Conservation (phyloP, 2,888 invertebrate genomes). For the Synanthedon formicaeformis region DNA sequence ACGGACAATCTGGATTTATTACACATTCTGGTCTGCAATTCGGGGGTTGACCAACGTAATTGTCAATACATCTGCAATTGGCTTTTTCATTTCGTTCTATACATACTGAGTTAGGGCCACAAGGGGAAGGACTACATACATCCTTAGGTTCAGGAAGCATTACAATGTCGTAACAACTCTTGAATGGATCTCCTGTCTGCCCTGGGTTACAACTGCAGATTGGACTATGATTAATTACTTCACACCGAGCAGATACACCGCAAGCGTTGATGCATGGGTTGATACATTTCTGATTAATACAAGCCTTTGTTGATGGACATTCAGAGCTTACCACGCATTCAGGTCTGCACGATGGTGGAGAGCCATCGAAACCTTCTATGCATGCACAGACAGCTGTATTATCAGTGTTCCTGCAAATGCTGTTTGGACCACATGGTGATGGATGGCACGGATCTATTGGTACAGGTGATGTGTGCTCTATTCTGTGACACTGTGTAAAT, state of each 20-base stretch:
- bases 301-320: conserved; percentile 84
- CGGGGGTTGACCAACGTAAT: conserved; percentile 83
- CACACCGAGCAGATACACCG: conserved; percentile 81
- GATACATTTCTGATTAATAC: conserved; percentile 83
- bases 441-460: conserved; percentile 79
- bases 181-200: conserved; percentile 84
- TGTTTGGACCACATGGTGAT: conserved; percentile 83
- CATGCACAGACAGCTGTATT: conserved; percentile 87
- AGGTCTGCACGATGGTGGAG: conserved; percentile 84
- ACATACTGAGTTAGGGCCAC: conserved; percentile 85
- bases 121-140: conserved; percentile 83
- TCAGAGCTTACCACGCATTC: conserved; percentile 88
- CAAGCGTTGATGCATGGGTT: conserved; percentile 88
- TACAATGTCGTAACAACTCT: conserved; percentile 74
- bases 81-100: conserved; percentile 74
- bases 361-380: conserved; percentile 79
- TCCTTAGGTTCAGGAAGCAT: conserved; percentile 40
- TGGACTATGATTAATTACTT: conserved; percentile 87
- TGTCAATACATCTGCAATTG: conserved; percentile 81
- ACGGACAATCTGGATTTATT: conserved; percentile 84
- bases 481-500: conserved; percentile 65
- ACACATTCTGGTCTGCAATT: conserved; percentile 87
- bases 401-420: conserved; percentile 80
- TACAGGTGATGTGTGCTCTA: conserved; percentile 26
- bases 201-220: conserved; percentile 84